phyloP scores from a whole-genome alignment of 1,140 invertebrate species.

The Teleopsis dalmanni region DNA sequence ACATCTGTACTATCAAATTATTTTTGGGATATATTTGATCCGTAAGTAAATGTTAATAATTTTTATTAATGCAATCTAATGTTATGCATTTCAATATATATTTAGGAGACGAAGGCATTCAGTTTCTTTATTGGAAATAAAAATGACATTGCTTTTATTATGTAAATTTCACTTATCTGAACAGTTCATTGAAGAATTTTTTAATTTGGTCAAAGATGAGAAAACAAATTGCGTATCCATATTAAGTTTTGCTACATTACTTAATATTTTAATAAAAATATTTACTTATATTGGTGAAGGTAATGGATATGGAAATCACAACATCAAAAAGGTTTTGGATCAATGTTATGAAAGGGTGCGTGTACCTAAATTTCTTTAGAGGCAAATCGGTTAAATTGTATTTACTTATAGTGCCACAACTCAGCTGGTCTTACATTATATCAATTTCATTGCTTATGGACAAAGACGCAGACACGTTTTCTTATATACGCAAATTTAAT shows the following conservation, averaged over 20 bases:
- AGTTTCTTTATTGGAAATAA: conserved; percentile 36
- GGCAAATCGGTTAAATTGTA: background rate
- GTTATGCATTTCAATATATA: background rate
- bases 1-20: conserved; percentile 31
- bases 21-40: conserved; percentile 41
- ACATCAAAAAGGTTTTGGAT: conserved; percentile 26
- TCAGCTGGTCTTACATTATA: conserved; percentile 24
- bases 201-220: conserved; percentile 21
- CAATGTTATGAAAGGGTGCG: conserved; percentile 26
- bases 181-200: conserved; percentile 29
- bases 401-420: conserved; percentile 22
- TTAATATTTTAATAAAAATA: conserved; percentile 29
- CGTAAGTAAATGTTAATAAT: conserved; percentile 25
- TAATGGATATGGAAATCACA: conserved; percentile 34
- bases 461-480: conserved; percentile 30
- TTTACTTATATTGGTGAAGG: conserved; percentile 33
- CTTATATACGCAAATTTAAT: conserved; percentile 37
- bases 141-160: conserved; percentile 32
- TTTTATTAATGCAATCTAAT: no score
- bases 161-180: conserved; percentile 35
- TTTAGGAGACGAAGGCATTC: conserved; percentile 32
- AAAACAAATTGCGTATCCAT: conserved; percentile 29
- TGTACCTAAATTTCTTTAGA: background rate
- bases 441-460: conserved; percentile 35
- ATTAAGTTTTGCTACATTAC: conserved; percentile 31